A percentile compares a stretch with the other conserved stretches of the same genome.
These are phyloP conservation scores for Nibea coibor DNA, from an alignment of 2,113 vertebrate genomes.

Conservation along the genomic window DNA sequence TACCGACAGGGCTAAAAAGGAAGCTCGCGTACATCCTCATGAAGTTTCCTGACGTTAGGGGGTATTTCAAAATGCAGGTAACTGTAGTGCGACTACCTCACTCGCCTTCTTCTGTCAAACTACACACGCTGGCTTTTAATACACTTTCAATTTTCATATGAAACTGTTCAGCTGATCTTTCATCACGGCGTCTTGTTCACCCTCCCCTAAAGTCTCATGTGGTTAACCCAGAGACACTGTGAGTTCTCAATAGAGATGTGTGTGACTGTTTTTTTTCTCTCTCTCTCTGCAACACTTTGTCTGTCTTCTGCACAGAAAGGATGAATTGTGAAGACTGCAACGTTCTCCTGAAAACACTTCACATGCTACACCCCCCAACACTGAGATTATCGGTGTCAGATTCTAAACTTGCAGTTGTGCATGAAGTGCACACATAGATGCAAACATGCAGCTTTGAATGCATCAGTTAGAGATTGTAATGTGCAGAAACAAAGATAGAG, in stretches of 20 bases:
- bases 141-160: slow-evolving; percentile 44
- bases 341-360: not conserved
- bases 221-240: slow-evolving; percentile 60
- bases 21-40: slow-evolving; percentile 40
- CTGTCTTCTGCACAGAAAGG: not conserved
- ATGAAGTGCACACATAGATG: not conserved
- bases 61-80: slow-evolving; percentile 6
- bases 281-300: not conserved
- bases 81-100: not conserved
- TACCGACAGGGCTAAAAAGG: slow-evolving; percentile 31
- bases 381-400: not conserved
- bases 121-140: slow-evolving; percentile 20
- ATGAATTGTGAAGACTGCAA: not conserved
- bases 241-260: not conserved
- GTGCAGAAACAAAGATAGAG: not conserved
- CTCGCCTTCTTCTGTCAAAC: slow-evolving; percentile 4
- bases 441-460: not conserved
- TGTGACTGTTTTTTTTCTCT: not conserved
- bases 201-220: slow-evolving; percentile 27
- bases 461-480: not conserved
- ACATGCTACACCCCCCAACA: not conserved
- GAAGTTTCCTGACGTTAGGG: not conserved
- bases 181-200: not conserved
- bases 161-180: slow-evolving; percentile 22
- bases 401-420: slow-evolving; percentile 14